Evolutionary conservation across 2,113 vertebrate species (phyloP).

Genomic region (Aviceda subcristata): DNA sequence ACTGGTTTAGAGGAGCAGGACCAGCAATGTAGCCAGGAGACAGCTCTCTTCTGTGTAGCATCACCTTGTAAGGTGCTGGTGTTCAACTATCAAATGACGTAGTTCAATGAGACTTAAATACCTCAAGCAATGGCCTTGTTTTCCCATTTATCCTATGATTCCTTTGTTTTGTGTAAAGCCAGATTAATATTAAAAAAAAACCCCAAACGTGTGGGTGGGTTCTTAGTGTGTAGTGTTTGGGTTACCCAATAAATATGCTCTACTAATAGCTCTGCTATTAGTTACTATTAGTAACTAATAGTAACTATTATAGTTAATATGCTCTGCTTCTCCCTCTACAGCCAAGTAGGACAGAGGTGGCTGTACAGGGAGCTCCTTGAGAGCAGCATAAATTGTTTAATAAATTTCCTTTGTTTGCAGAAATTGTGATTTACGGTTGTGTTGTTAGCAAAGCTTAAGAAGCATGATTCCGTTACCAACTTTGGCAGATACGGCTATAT

Average conservation of each 20-base stretch:
- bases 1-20: background rate
- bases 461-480: background rate
- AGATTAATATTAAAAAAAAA: background rate
- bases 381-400: background rate
- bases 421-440: background rate
- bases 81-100: background rate
- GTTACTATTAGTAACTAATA: too few species aligned
- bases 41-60: background rate
- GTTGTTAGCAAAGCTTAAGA: background rate
- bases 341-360: background rate
- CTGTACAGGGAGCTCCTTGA: background rate
- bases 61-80: too few species aligned
- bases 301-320: too few species aligned
- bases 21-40: background rate
- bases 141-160: background rate
- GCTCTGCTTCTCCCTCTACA: background rate
- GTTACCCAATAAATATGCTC: background rate
- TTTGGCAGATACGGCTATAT: background rate
- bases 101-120: background rate
- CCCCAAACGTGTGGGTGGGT: fast-evolving
- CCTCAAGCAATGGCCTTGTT: background rate
- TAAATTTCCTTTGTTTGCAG: background rate
- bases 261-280: too few species aligned
- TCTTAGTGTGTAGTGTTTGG: background rate
- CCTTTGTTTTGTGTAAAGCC: background rate